Percentiles rank a stretch among this genome's conserved stretches.
Evolutionary conservation across 2,888 invertebrate genomes (phyloP).

Genomic region (Stegana nigrithorax): DNA sequence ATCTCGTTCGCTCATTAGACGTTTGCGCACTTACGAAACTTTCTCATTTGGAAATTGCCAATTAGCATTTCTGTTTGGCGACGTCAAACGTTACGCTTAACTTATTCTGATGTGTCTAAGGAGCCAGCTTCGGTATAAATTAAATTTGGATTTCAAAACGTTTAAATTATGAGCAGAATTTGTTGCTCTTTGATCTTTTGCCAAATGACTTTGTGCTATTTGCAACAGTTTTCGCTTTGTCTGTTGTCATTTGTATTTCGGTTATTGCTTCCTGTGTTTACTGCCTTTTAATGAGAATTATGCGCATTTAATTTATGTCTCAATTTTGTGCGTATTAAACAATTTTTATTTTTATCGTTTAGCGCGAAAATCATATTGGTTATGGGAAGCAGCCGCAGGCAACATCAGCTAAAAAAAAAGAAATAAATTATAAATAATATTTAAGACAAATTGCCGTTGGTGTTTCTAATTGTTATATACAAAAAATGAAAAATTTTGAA

Average conservation of each 20-base stretch:
- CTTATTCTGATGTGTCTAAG: slow-evolving; percentile 53
- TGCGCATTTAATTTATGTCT: slow-evolving; percentile 58
- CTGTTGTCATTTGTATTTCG: slow-evolving; percentile 21
- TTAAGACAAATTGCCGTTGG: too few relatives aligned
- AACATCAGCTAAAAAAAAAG: too few relatives aligned
- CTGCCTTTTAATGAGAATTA: slow-evolving; percentile 56
- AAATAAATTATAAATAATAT: too few relatives aligned
- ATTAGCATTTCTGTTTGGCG: slow-evolving; percentile 42
- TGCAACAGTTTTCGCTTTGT: slow-evolving; percentile 3
- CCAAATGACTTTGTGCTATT: slow-evolving; percentile 34
- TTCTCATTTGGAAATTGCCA: too few relatives aligned
- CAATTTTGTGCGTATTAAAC: slow-evolving; percentile 54
- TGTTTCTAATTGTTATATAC: slow-evolving; percentile 14
- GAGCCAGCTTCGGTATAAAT: slow-evolving; percentile 51
- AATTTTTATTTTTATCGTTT: slow-evolving; percentile 38
- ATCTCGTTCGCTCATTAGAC: too few relatives aligned
- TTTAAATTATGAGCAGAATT: slow-evolving; percentile 57
- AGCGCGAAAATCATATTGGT: neutral
- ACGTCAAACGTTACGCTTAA: slow-evolving; percentile 38
- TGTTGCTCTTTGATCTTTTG: slow-evolving; percentile 54
- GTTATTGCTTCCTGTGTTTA: slow-evolving; percentile 36
- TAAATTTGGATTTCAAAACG: slow-evolving; percentile 57
- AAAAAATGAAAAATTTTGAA: neutral
- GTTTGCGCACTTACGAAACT: neutral
- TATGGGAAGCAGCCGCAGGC: too few relatives aligned